Evolutionary conservation across 1,140 invertebrate genomes (phyloP).

Genomic region (Popillia japonica): DNA sequence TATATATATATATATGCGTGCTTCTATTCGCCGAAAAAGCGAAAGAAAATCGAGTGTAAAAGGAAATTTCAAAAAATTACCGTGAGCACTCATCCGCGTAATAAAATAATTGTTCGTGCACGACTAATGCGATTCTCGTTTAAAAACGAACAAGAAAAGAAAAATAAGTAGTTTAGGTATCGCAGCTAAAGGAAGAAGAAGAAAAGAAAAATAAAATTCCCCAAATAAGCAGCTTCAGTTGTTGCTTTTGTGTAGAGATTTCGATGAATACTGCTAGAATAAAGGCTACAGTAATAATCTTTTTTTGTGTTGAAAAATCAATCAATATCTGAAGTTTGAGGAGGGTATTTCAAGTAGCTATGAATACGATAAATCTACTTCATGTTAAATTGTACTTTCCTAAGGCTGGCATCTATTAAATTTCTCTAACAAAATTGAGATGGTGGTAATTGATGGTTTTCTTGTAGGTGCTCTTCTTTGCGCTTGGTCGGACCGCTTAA

Average conservation of each 20-base stretch:
- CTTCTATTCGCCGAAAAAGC: too few relatives aligned
- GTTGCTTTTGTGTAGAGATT: too few relatives aligned
- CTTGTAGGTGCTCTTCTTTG: background rate
- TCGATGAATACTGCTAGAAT: too few relatives aligned
- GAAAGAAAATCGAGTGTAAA: background rate
- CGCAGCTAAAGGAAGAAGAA: too few relatives aligned
- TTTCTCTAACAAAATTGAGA: slow-evolving; percentile 5
- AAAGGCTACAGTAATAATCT: too few relatives aligned
- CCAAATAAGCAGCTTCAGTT: too few relatives aligned
- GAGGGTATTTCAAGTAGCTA: too few relatives aligned
- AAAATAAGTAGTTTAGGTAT: background rate
- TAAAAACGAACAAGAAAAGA: slow-evolving; percentile 2
- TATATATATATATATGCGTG: too few relatives aligned
- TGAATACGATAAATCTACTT: background rate
- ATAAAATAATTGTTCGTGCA: slow-evolving; percentile 19
- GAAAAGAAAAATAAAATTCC: too few relatives aligned
- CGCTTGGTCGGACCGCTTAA: background rate
- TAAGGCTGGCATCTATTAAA: background rate
- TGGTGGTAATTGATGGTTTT: background rate
- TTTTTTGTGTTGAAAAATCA: too few relatives aligned
- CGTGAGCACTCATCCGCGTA: background rate
- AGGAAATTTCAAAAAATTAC: background rate
- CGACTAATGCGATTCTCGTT: slow-evolving; percentile 9
- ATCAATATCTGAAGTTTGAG: too few relatives aligned
- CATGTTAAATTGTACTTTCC: background rate